phyloP scores from a whole-genome alignment of 2,113 vertebrate species.

The Ardeotis arabs region DNA sequence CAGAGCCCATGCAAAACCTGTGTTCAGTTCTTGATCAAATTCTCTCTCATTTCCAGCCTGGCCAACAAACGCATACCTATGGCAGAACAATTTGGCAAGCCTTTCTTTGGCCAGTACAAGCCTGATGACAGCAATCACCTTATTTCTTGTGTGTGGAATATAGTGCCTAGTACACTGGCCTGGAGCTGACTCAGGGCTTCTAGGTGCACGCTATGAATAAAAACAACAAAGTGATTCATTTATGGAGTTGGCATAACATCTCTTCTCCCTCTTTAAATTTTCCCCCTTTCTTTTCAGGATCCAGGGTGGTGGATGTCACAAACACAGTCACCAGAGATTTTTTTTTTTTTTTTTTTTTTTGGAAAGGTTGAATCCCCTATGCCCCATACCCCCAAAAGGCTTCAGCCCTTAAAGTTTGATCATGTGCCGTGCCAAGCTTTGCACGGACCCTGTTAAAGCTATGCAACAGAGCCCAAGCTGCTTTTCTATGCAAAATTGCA shows the following conservation, averaged over 20 bases:
- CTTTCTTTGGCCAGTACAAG: background rate
- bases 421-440: background rate
- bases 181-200: slow-evolving; percentile 27
- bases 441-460: background rate
- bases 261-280: background rate
- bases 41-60: background rate
- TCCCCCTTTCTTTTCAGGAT: background rate
- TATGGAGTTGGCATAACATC: background rate
- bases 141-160: slow-evolving; percentile 35
- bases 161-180: background rate
- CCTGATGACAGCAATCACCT: slow-evolving; percentile 13
- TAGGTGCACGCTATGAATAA: background rate
- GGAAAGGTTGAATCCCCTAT: background rate
- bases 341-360: background rate
- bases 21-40: background rate
- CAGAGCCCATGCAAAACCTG: slow-evolving; percentile 13
- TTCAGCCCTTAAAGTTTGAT: background rate
- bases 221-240: background rate
- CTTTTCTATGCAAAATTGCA: background rate
- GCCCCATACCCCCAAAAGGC: background rate
- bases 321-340: background rate
- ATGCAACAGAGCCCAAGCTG: background rate
- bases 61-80: background rate
- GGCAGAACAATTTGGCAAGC: slow-evolving; percentile 13
- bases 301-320: background rate